Evolutionary conservation across 1,140 invertebrate genomes (phyloP).

Genomic region (Brevipalpus yothersi): DNA sequence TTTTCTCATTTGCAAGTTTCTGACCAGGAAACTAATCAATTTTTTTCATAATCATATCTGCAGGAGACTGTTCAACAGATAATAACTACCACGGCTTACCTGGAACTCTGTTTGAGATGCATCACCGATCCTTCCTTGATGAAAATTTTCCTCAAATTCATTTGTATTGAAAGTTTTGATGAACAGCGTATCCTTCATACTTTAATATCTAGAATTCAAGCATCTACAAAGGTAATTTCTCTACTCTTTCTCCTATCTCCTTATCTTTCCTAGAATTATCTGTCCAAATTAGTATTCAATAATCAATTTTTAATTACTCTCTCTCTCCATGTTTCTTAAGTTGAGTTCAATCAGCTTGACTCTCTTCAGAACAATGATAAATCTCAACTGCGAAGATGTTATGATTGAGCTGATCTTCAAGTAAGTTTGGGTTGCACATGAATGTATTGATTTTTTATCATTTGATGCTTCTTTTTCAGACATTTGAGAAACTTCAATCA

Average conservation of each 20-base stretch:
- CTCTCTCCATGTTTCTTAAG: conserved; percentile 25
- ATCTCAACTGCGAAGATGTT: conserved; percentile 87
- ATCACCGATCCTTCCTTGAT: conserved; percentile 60
- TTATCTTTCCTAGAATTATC: not conserved
- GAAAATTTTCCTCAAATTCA: conserved; percentile 53
- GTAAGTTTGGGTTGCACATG: conserved; percentile 18
- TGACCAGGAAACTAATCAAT: not conserved
- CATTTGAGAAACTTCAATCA: no score
- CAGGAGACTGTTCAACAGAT: conserved; percentile 49
- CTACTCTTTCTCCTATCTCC: not conserved
- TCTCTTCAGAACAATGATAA: conserved; percentile 65
- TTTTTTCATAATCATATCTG: conserved; percentile 29
- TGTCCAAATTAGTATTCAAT: not conserved
- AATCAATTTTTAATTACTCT: not conserved
- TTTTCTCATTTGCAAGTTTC: not conserved
- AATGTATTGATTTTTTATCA: no score
- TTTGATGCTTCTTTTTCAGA: no score
- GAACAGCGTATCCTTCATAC: conserved; percentile 46
- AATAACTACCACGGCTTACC: conserved; percentile 66
- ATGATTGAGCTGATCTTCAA: conserved; percentile 73
- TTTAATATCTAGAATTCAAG: conserved; percentile 43
- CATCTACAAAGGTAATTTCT: conserved; percentile 34
- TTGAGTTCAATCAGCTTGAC: conserved; percentile 68
- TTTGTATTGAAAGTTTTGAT: conserved; percentile 60
- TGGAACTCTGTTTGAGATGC: conserved; percentile 62